Conservation (phyloP, 92 coral and sea anemone genomes). For the Parazoanthus darwini region DNA sequence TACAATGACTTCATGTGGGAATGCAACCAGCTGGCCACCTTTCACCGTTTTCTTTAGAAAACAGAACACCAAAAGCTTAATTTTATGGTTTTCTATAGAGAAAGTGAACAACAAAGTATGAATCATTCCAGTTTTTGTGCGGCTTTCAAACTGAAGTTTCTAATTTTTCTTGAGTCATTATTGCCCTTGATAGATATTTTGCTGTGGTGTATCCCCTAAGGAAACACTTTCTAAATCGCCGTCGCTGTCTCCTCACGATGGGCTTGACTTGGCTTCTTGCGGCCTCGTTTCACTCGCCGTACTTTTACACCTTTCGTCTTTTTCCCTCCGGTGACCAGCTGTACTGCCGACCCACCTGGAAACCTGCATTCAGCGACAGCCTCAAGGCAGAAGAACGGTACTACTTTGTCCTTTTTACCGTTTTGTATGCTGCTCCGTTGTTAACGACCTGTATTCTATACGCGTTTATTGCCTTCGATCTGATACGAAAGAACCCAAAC, state of each 20-base stretch:
- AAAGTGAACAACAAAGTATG: too few species aligned
- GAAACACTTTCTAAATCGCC: slow-evolving; percentile 28
- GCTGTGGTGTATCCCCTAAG: slow-evolving; percentile 20
- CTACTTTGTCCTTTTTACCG: background rate
- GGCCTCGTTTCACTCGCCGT: slow-evolving; percentile 11
- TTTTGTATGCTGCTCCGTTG: slow-evolving; percentile 12
- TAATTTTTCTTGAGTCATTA: too few species aligned
- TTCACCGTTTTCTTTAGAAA: too few species aligned
- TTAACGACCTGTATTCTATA: slow-evolving; percentile 4
- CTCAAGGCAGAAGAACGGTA: slow-evolving; percentile 10
- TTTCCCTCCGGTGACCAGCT: background rate
- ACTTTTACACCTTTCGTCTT: slow-evolving; percentile 29
- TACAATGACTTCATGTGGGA: too few species aligned
- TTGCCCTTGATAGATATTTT: slow-evolving; percentile 27
- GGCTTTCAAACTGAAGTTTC: too few species aligned
- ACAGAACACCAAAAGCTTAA: too few species aligned
- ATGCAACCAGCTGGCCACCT: too few species aligned
- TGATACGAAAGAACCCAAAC: slow-evolving; percentile 9
- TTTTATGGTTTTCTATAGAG: too few species aligned
- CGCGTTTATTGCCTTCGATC: slow-evolving; percentile 13
- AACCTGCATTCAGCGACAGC: slow-evolving; percentile 4
- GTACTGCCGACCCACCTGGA: slow-evolving; percentile 9
- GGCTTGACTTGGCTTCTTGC: slow-evolving; percentile 21
- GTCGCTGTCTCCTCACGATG: slow-evolving; percentile 22
- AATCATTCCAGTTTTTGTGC: too few species aligned